Conservation (phyloP, 2,888 invertebrate species). For the Ornithoptera alexandrae region DNA sequence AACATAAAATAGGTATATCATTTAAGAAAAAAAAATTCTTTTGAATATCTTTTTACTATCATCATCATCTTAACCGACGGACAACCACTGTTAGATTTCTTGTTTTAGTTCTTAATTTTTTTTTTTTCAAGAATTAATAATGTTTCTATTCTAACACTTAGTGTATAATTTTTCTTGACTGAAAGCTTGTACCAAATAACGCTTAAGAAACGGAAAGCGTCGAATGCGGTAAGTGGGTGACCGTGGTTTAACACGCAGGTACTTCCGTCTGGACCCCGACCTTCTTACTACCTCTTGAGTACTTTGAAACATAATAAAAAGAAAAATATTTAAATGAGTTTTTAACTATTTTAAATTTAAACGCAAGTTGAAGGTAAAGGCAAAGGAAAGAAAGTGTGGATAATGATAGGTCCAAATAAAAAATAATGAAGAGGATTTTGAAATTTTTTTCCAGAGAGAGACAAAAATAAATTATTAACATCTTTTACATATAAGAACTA, state of each 20-base stretch:
- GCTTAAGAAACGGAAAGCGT: conserved; percentile 34
- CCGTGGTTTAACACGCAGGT: conserved; percentile 46
- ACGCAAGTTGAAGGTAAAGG: no score
- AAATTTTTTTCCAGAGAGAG: no score
- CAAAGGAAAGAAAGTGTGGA: no score
- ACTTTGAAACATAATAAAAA: conserved; percentile 6
- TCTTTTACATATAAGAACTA: no score
- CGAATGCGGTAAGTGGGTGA: conserved; percentile 45
- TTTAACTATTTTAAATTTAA: no score
- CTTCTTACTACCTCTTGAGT: conserved; percentile 32
- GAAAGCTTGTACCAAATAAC: conserved; percentile 14
- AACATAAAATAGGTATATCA: neutral
- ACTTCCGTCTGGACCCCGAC: conserved; percentile 47
- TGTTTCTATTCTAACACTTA: neutral
- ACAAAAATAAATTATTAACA: no score
- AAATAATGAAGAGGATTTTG: no score
- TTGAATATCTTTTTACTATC: neutral
- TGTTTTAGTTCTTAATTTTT: no score
- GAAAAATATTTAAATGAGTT: neutral
- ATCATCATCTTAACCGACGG: no score
- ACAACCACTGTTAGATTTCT: no score
- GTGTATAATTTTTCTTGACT: neutral
- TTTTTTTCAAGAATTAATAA: no score
- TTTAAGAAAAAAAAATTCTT: neutral
- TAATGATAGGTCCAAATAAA: no score